These are phyloP conservation scores for Ictalurus punctatus DNA, from an alignment of 2,113 vertebrate species.

Conservation along the genomic window DNA sequence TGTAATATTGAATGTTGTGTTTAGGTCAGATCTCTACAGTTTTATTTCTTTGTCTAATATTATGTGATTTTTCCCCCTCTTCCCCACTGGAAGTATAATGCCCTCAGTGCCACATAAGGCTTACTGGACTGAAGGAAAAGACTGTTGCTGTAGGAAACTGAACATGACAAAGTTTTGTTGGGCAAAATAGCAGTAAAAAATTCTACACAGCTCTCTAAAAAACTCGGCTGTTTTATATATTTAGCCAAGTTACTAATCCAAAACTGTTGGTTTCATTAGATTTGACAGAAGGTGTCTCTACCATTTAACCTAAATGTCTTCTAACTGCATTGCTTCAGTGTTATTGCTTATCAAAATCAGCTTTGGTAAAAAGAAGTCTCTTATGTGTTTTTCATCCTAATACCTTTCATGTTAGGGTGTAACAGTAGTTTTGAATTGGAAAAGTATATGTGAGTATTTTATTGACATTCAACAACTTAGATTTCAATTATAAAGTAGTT, in stretches of 20 bases:
- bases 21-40: background rate
- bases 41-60: background rate
- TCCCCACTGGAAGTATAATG: background rate
- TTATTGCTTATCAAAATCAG: background rate
- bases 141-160: background rate
- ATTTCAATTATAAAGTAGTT: background rate
- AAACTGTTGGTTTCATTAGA: background rate
- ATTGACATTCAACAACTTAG: background rate
- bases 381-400: background rate
- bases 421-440: background rate
- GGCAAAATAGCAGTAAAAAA: background rate
- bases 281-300: background rate
- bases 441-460: background rate
- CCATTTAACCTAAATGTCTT: background rate
- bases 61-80: background rate
- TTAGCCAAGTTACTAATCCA: background rate
- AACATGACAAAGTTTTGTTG: background rate
- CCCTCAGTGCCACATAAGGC: background rate
- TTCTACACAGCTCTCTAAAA: background rate
- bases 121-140: background rate
- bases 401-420: background rate
- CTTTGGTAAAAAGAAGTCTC: background rate
- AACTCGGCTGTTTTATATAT: background rate
- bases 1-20: background rate
- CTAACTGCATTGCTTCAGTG: background rate